Percentiles rank a stretch among this genome's conserved stretches.
Conservation (phyloP, 2,113 vertebrate species). For the Chaetops frenatus region DNA sequence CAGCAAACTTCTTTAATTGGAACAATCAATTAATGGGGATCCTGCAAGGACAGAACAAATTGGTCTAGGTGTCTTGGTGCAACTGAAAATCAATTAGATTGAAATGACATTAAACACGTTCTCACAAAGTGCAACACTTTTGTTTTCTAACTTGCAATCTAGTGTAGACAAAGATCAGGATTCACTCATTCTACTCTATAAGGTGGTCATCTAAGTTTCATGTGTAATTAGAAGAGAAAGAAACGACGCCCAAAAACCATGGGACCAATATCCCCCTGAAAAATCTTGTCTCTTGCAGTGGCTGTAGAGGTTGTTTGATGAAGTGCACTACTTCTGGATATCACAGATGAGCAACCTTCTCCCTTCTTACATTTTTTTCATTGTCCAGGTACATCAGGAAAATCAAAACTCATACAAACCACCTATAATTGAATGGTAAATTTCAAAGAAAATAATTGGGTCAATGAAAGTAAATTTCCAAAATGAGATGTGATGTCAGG, state of each 20-base stretch:
- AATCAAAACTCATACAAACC: neutral
- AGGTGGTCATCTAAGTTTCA: neutral
- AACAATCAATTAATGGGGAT: neutral
- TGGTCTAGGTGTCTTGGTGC: neutral
- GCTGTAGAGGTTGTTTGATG: neutral
- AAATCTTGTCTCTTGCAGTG: neutral
- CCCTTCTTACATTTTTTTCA: neutral
- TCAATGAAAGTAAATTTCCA: neutral
- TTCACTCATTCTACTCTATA: neutral
- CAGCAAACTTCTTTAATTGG: neutral
- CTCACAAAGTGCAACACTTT: neutral
- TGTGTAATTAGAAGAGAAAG: neutral
- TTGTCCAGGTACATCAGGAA: neutral
- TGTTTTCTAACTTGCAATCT: neutral
- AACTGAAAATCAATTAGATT: neutral
- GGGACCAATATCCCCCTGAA: neutral
- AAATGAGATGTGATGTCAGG: neutral
- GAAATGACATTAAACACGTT: neutral
- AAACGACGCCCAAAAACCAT: neutral
- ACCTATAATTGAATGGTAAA: neutral
- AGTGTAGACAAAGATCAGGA: neutral
- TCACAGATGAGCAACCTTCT: neutral
- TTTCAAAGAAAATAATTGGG: neutral
- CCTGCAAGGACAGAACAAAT: neutral
- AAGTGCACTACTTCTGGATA: neutral